phyloP scores from a whole-genome alignment of 2,113 vertebrate species.

The Piprites chloris region DNA sequence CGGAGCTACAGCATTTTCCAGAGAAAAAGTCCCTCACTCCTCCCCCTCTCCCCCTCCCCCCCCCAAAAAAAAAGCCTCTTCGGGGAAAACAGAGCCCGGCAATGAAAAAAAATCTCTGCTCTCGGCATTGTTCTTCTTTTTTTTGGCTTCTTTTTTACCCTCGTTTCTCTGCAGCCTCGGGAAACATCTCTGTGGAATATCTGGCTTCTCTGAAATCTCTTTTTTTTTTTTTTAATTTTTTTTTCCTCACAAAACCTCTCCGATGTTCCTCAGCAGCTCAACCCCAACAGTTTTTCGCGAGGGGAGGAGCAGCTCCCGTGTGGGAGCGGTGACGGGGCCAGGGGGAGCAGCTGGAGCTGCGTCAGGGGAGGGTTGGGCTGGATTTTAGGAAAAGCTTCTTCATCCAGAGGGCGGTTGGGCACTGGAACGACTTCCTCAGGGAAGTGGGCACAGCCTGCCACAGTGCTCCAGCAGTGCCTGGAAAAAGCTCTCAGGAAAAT shows the following conservation, averaged over 20 bases:
- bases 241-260: neutral
- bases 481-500: neutral
- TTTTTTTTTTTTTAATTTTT: neutral
- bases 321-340: too few species aligned
- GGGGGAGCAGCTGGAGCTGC: neutral
- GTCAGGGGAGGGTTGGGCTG: neutral
- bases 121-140: neutral
- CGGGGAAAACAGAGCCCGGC: neutral
- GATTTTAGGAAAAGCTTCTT: neutral
- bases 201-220: neutral
- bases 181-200: neutral
- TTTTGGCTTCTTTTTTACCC: neutral
- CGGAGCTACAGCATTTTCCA: neutral
- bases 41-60: accelerated
- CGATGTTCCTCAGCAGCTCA: neutral
- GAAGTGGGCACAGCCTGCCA: neutral
- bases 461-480: neutral
- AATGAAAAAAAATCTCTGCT: neutral
- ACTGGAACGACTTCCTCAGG: neutral
- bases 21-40: neutral
- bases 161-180: neutral
- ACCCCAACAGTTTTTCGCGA: neutral
- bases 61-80: neutral
- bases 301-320: neutral
- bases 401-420: neutral